Evolutionary conservation across 2,888 invertebrate genomes (phyloP), one percentile per base, ranked within the genome.

Genomic region (Pristionchus exspectatus): DNA sequence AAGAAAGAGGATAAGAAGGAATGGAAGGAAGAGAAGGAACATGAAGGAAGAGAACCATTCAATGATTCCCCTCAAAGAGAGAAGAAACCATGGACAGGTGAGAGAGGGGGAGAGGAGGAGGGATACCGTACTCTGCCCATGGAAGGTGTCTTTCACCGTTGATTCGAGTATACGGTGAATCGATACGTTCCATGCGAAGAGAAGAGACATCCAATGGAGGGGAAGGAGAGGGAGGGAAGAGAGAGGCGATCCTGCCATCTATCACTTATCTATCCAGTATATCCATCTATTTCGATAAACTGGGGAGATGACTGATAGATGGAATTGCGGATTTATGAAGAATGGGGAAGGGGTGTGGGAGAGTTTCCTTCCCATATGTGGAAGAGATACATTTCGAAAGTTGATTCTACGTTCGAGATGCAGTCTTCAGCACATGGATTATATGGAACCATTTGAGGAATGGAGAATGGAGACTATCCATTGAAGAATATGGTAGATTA

Each of bases 81-180:
- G 66, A 33, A 27, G 27, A 86, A 86, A 66, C 86, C 86, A 38
- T 86, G 86, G 86, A 38, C 63, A 27, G 86, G 86, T 86, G 84
- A 84, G 84, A 50, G 83, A n/a, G 27, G 54, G n/a, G 0, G 14
- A 54, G 33, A n/a, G 44, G 44, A 10, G 24, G 30, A 18, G 21
- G 16, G 84, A 54, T 44, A 56, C 21, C 56, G 24, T 84, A 59
- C 84, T 84, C 84, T 56, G 84, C 84, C 56, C 84, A 84, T 84
- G 30, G 56, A 84, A 59, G 30, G 84, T 84, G 84, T 84, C 84
- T 84, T 84, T 84, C 54, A 59, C 56, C 54, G 84, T 84, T 12
- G 30, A 84, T 56, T n/a, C 54, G 16, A 21, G 4, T 44, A 44
- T 16, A 77, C 77, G 84, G 56, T 84, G 56, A 84, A 84, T 18